phyloP scores from a whole-genome alignment of 2,888 invertebrate genomes.

The Erebia ligea region DNA sequence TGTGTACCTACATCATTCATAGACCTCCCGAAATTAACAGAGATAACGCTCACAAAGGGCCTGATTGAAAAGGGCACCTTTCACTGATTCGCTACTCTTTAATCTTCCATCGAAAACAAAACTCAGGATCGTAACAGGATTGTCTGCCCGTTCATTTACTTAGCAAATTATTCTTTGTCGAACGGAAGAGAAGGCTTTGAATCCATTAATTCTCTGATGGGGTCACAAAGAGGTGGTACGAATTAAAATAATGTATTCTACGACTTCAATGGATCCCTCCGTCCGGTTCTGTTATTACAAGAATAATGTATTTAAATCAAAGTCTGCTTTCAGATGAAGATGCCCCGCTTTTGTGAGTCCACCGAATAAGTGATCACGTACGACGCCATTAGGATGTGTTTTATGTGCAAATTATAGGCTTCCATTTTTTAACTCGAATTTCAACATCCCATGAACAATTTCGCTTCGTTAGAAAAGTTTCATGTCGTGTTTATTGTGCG shows the following conservation, averaged over 20 bases:
- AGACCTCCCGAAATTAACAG: constrained; percentile 76
- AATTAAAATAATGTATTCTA: constrained; percentile 83
- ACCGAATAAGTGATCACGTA: constrained; percentile 81
- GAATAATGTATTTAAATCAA: constrained; percentile 83
- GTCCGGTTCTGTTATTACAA: constrained; percentile 80
- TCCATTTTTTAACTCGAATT: constrained; percentile 76
- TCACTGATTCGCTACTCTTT: constrained; percentile 76
- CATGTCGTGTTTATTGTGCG: constrained; percentile 43
- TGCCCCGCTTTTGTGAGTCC: constrained; percentile 73
- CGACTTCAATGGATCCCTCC: constrained; percentile 79
- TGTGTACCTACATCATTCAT: constrained; percentile 74
- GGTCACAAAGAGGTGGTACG: constrained; percentile 82
- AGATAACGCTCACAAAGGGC: constrained; percentile 74
- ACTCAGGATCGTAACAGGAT: constrained; percentile 77
- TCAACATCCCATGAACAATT: constrained; percentile 65
- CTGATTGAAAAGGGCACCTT: constrained; percentile 71
- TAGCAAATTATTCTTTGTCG: constrained; percentile 83
- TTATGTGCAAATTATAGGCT: constrained; percentile 82
- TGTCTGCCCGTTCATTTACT: constrained; percentile 82
- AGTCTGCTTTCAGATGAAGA: constrained; percentile 80
- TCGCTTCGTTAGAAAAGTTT: constrained; percentile 76
- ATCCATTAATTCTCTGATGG: constrained; percentile 81
- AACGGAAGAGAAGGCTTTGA: constrained; percentile 82
- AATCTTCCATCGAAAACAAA: constrained; percentile 80
- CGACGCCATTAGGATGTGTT: constrained; percentile 79